Conservation (phyloP, 1,140 invertebrate species). For the Ectropis grisescens region DNA sequence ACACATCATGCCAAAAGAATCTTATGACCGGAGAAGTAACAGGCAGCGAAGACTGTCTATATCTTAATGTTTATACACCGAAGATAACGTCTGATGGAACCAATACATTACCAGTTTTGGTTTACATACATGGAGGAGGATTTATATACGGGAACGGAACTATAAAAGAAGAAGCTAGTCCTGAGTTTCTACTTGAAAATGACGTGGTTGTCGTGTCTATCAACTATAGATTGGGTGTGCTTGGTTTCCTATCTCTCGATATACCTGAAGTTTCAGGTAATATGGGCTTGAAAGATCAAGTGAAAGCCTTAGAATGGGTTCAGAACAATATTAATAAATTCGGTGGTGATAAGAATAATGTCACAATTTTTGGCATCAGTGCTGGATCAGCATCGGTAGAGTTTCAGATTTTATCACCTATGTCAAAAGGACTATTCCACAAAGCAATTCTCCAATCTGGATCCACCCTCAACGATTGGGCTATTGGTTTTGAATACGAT, state of each 20-base stretch:
- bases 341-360: slow-evolving; percentile 41
- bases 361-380: slow-evolving; percentile 65
- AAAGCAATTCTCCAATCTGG: slow-evolving; percentile 34
- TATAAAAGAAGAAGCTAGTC: slow-evolving; percentile 28
- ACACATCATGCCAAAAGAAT: slow-evolving; percentile 15
- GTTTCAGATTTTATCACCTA: slow-evolving; percentile 41
- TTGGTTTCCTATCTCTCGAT: slow-evolving; percentile 63
- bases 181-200: slow-evolving; percentile 65
- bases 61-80: slow-evolving; percentile 33
- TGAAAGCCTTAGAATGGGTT: slow-evolving; percentile 46
- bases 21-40: not conserved
- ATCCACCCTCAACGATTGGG: slow-evolving; percentile 33
- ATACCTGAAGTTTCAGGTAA: slow-evolving; percentile 60
- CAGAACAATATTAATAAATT: slow-evolving; percentile 47
- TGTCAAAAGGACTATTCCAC: slow-evolving; percentile 26
- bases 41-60: slow-evolving; percentile 39
- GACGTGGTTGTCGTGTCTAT: slow-evolving; percentile 71
- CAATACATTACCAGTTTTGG: slow-evolving; percentile 73
- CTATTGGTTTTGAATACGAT: slow-evolving; percentile 19
- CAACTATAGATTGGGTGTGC: slow-evolving; percentile 71
- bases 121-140: slow-evolving; percentile 80
- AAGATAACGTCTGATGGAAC: slow-evolving; percentile 10
- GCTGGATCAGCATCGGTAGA: slow-evolving; percentile 58
- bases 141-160: slow-evolving; percentile 71
- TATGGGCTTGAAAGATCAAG: slow-evolving; percentile 66